Percentiles rank a stretch among this genome's conserved stretches.
These are phyloP conservation scores for Orcinus orca DNA, from an alignment of 2,113 vertebrate genomes.

Conservation along the genomic window DNA sequence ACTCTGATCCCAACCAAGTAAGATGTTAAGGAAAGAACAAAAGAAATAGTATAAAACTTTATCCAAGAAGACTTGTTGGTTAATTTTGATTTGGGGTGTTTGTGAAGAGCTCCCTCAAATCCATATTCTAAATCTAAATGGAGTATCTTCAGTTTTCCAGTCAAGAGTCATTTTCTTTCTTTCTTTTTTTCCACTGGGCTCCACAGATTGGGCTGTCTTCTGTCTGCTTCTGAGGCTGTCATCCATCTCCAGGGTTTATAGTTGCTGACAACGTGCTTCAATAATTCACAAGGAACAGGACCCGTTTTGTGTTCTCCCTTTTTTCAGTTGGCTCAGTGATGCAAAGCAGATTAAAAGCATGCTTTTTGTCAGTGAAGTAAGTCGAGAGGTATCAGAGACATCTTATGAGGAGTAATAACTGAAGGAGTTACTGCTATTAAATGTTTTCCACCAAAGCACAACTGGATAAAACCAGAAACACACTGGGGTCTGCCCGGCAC, in stretches of 20 bases:
- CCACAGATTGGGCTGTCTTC: neutral
- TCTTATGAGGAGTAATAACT: neutral
- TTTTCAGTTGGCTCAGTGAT: neutral
- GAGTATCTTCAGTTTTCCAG: neutral
- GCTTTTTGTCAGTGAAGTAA: constrained; percentile 42
- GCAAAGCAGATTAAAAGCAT: constrained; percentile 29
- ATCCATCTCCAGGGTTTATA: constrained; percentile 4
- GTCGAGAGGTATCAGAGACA: neutral
- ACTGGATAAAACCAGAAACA: neutral
- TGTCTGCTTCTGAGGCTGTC: neutral
- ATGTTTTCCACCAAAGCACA: neutral
- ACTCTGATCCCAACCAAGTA: neutral
- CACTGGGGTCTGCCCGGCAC: neutral
- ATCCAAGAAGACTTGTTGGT: neutral
- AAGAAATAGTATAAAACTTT: neutral
- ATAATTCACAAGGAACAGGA: constrained; percentile 47
- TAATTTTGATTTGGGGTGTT: neutral
- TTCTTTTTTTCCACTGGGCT: neutral
- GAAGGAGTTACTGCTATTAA: neutral
- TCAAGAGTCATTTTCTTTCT: neutral
- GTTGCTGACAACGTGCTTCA: constrained; percentile 51
- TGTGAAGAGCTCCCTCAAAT: neutral
- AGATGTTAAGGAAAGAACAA: neutral
- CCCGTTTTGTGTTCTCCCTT: constrained; percentile 4
- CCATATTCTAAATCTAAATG: neutral